Base-by-base conservation (phyloP, 2,113 vertebrate genomes). In the Centropus bengalensis region DNA sequence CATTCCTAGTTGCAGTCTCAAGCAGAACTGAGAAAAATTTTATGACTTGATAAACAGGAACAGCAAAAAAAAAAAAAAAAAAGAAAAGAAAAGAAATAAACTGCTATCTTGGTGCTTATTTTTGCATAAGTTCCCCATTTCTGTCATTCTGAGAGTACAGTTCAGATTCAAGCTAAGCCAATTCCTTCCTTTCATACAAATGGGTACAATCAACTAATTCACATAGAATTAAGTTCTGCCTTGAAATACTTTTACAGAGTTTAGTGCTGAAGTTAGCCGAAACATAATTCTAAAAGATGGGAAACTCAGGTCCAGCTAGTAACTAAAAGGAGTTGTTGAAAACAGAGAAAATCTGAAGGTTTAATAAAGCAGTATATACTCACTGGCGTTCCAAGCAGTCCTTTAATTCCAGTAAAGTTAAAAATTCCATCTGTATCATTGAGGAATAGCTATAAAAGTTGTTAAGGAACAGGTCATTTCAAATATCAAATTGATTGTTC, bases 401-500 rank as follows among this genome's bases (percentile, higher is more conserved):
- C 98, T 85, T 98, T 97, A 71, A 98, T 96, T 96, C 95, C 97
- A 38, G 98, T 98, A 88, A 98, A 91, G 94, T 99, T 99, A 93
- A 98, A 97, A 93, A 96, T 83, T 81, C 98, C 98, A 5, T 98
- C 96, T 24, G 99, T 99, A 74, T 97, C 93, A 64, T 99, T 99
- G 24, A 98, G 94, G 40, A 99, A 95, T 40, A 98, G 96, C 99
- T 99, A 91, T 86, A 96, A 88, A 84, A 55, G 19, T 16, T 9
- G 14, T 89, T 75, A 84, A 95, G 20, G 32, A 92, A 55, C 17
- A 73, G 27, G 27, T 93, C 92, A 74, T 63, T 92, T 85, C 24
- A 82, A 71, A 70, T 26, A 51, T 17, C 62, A 70, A 69, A 75
- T 7, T 14, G 14, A 67, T 88, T 63, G 6, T 36, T 9, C 63